Conservation (phyloP, 2,113 vertebrate genomes). For the cat (Felis catus) region F.catus_Fca126_mat1.0 CM031413.1:42122001-42122500, state of each 20-base stretch:
- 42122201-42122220: background rate
- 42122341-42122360: background rate
- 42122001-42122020: background rate
- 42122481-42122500: background rate
- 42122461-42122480: background rate
- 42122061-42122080: background rate
- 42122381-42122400: background rate
- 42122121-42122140: background rate
- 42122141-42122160: background rate
- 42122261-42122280: background rate
- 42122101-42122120: background rate
- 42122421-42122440: background rate
- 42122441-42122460: background rate
- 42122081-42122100: background rate
- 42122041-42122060: background rate
- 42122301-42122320: background rate
- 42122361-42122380: background rate
- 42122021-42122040: background rate
- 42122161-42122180: background rate
- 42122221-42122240: background rate
- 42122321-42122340: background rate
- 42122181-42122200: background rate
- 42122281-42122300: background rate
- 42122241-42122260: background rate
- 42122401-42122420: background rate